Conservation (phyloP, 1,140 invertebrate species). For the Drosophila punjabiensis region DNA sequence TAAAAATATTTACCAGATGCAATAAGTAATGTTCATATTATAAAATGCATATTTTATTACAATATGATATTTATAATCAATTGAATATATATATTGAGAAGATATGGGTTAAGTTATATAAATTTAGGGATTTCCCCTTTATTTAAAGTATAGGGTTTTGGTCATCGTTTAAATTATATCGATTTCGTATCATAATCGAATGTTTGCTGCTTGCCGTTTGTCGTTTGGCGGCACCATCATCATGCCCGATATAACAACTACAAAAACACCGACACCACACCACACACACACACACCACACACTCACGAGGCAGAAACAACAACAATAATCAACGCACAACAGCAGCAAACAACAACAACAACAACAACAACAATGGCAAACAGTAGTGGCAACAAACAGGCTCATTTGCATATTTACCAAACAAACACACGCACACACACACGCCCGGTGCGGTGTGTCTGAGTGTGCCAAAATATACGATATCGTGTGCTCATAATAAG, state of each 20-base stretch:
- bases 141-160: slow-evolving; percentile 24
- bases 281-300: slow-evolving; percentile 12
- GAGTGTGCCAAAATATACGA: slow-evolving; percentile 81
- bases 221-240: slow-evolving; percentile 68
- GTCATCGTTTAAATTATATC: slow-evolving; percentile 83
- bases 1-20: too few species aligned
- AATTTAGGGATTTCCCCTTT: neutral
- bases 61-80: too few species aligned
- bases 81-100: too few species aligned
- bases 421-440: slow-evolving; percentile 49
- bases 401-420: slow-evolving; percentile 84
- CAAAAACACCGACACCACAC: slow-evolving; percentile 69
- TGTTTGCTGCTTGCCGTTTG: slow-evolving; percentile 80
- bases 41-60: too few species aligned
- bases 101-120: fast-evolving
- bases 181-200: slow-evolving; percentile 84
- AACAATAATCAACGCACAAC: slow-evolving; percentile 77
- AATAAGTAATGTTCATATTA: too few species aligned
- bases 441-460: slow-evolving; percentile 15
- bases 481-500: slow-evolving; percentile 83
- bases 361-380: slow-evolving; percentile 77
- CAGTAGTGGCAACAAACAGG: slow-evolving; percentile 83
- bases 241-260: slow-evolving; percentile 76
- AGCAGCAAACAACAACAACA: slow-evolving; percentile 52
- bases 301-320: slow-evolving; percentile 38